Base-by-base conservation (phyloP, 1,140 invertebrate species). In the Drosophila nasuta region DNA sequence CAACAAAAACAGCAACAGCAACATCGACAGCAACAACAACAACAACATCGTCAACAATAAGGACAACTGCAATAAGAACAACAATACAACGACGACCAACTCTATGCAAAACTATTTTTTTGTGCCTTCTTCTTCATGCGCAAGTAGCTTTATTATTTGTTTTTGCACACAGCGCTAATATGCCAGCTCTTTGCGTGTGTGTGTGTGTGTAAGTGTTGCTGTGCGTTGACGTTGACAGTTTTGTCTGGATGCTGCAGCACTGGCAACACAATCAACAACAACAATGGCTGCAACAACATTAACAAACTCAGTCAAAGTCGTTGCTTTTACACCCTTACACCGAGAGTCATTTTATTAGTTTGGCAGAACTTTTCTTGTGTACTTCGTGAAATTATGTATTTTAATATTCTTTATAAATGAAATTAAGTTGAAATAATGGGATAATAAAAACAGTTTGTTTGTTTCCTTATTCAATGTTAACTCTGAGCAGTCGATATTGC, bases 91-190 rank as follows among this genome's bases (percentile, higher is more conserved):
- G 48, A 33, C 52, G 35, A 35, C 67, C 52, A 63, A 33, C 48
- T 52, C 48, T 43, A 72, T 73, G 82, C 58, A 70, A 51, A 85
- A 86, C 49, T 66, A 75, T 78, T 66, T 81, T 77, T 62, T 57
- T 71, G 20, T 25, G 20, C 20, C 20, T 25, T 48, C 51, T 81
- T 51, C 79, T 63, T 72, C 72, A 64, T 78, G 82, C 78, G 71
- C 76, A 86, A 86, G 82, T 86, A 62, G 82, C 83, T 82, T 80
- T 88, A 80, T 87, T 87, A 87, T 87, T 87, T 87, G 83, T 88
- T 88, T 82, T 82, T 82, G 52, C 76, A 74, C 56, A 60, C 68
- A 41, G 63, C 68, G 64, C 76, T 87, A 87, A 86, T 87, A 69
- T 70, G 63, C 46, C 15, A 62, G 41, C 10, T 46, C 1, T 64